These are phyloP conservation scores for Salminus brasiliensis DNA, from an alignment of 2,113 vertebrate species.

Conservation along the genomic window DNA sequence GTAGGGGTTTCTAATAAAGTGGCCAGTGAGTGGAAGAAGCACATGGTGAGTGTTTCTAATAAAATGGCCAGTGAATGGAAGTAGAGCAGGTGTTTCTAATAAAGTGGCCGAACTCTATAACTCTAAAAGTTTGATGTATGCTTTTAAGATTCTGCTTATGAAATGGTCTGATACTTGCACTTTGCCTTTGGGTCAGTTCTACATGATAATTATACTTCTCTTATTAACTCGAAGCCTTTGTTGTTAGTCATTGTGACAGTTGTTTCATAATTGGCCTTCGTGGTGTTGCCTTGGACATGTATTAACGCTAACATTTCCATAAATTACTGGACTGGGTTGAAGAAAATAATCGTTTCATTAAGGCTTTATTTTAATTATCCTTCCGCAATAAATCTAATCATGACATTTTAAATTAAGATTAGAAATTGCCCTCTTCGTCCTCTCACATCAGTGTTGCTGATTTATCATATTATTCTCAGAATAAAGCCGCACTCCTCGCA, in stretches of 20 bases:
- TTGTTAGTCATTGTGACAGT: constrained; percentile 19
- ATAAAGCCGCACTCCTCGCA: too few relatives aligned
- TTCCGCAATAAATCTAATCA: constrained; percentile 37
- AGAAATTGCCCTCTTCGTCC: constrained; percentile 28
- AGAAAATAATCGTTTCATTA: constrained; percentile 41
- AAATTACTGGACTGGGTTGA: constrained; percentile 9
- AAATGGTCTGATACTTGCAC: not conserved
- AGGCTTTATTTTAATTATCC: constrained; percentile 38
- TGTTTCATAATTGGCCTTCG: constrained; percentile 9
- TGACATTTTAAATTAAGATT: constrained; percentile 26
- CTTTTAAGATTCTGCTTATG: not conserved
- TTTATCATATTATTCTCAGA: constrained; percentile 28
- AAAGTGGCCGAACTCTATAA: not conserved
- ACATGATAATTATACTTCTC: constrained; percentile 11
- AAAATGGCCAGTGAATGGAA: too few relatives aligned
- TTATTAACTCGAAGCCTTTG: constrained; percentile 4
- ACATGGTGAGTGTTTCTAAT: too few relatives aligned
- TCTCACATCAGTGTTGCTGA: constrained; percentile 8
- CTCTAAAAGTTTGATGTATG: not conserved
- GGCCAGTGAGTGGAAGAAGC: too few relatives aligned
- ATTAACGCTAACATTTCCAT: not conserved
- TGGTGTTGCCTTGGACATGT: not conserved
- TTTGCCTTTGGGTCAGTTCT: not conserved
- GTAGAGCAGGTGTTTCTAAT: too few relatives aligned
- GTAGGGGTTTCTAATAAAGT: too few relatives aligned